Evolutionary conservation across 2,888 invertebrate species (phyloP).

Genomic region (Tinea trinotella): DNA sequence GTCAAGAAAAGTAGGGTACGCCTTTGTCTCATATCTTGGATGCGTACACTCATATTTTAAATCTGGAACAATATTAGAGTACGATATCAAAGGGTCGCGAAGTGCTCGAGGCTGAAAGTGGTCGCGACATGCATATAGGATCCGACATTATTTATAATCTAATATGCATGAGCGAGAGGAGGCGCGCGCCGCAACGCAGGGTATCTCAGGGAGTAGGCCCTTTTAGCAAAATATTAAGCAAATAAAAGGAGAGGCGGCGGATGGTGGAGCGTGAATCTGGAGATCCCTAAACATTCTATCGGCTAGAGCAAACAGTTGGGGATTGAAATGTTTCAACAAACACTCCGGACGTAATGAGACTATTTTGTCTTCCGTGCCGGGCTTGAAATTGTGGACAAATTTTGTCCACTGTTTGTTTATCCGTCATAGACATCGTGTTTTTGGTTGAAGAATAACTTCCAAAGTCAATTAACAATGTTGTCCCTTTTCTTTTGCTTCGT

Average conservation of each 20-base stretch:
- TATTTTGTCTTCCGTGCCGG: slow-evolving; percentile 29
- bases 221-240: slow-evolving; percentile 55
- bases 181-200: slow-evolving; percentile 25
- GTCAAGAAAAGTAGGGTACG: slow-evolving; percentile 9
- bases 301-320: slow-evolving; percentile 49
- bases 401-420: slow-evolving; percentile 18
- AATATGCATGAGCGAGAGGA: slow-evolving; percentile 40
- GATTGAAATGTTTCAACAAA: slow-evolving; percentile 58
- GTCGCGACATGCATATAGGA: slow-evolving; percentile 33
- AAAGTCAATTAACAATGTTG: slow-evolving; percentile 17
- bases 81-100: slow-evolving; percentile 23
- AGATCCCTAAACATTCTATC: slow-evolving; percentile 32
- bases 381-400: slow-evolving; percentile 17
- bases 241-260: slow-evolving; percentile 36
- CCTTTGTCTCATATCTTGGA: slow-evolving; percentile 19
- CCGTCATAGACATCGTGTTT: slow-evolving; percentile 18
- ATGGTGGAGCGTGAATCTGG: slow-evolving; percentile 20
- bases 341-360: slow-evolving; percentile 49
- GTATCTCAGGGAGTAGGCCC: slow-evolving; percentile 31
- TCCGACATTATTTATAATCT: slow-evolving; percentile 49
- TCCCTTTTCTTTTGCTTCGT: neutral
- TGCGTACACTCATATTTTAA: slow-evolving; percentile 20
- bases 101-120: slow-evolving; percentile 33
- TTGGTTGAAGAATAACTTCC: slow-evolving; percentile 14
- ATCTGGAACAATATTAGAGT: slow-evolving; percentile 22